These are phyloP conservation scores for Patiria pectinifera DNA, from an alignment of 53 echinoderm and acorn worm genomes.

Conservation along the genomic window DNA sequence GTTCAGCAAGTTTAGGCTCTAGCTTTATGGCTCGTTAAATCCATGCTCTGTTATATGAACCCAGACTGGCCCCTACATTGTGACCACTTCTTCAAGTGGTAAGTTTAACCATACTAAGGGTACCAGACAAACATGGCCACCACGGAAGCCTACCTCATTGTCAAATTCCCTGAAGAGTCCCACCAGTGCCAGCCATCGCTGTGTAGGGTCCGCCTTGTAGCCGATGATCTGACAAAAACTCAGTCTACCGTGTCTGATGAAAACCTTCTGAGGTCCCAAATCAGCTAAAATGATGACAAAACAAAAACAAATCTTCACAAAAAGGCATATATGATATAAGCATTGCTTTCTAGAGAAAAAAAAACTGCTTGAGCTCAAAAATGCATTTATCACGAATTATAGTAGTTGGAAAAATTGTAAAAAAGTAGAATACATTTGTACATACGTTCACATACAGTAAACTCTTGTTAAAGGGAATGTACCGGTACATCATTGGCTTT, in stretches of 20 bases:
- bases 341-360: no score
- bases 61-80: neutral
- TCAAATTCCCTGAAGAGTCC: conserved; percentile 92
- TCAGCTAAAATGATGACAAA: conserved; percentile 74
- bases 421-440: no score
- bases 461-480: no score
- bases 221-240: conserved; percentile 90
- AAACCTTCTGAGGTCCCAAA: conserved; percentile 81
- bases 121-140: neutral
- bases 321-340: neutral
- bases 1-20: no score
- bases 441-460: no score
- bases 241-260: conserved; percentile 78
- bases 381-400: no score
- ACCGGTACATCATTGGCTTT: no score
- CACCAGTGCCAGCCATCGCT: conserved; percentile 90
- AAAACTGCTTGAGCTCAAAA: no score
- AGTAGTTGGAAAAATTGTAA: no score
- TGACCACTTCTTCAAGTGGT: neutral
- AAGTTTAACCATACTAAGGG: neutral
- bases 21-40: no score
- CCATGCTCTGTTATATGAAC: no score
- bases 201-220: conserved; percentile 92
- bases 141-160: conserved; percentile 56
- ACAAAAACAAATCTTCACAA: neutral